Evolutionary conservation across 1,140 invertebrate genomes (phyloP).

Genomic region (Adoxophyes honmai): DNA sequence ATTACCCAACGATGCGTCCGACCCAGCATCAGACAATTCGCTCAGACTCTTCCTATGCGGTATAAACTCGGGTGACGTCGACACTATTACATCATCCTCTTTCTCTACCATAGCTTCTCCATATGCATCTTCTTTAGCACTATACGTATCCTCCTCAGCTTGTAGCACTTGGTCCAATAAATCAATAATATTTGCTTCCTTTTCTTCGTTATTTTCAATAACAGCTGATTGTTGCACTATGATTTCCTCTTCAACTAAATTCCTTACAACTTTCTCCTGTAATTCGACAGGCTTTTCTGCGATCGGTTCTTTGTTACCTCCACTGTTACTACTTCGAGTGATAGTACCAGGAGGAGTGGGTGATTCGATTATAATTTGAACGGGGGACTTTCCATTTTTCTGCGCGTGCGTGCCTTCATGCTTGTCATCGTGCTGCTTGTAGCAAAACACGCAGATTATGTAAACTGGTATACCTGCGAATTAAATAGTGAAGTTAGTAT

Average conservation of each 20-base stretch:
- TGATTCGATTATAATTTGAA: constrained; percentile 58
- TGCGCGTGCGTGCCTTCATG: constrained; percentile 28
- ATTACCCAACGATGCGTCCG: constrained; percentile 64
- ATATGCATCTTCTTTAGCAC: constrained; percentile 34
- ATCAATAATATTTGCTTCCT: constrained; percentile 70
- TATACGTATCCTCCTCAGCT: constrained; percentile 52
- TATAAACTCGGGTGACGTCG: constrained; percentile 22
- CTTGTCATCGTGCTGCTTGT: constrained; percentile 32
- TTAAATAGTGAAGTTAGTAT: too few relatives aligned
- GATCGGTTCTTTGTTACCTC: constrained; percentile 31
- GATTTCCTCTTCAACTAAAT: constrained; percentile 44
- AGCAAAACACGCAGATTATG: constrained; percentile 48
- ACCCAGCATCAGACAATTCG: constrained; percentile 65
- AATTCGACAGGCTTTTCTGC: constrained; percentile 24
- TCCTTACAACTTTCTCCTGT: constrained; percentile 29
- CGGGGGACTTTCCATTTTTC: constrained; percentile 49
- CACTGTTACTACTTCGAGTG: constrained; percentile 35
- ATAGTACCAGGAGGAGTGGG: constrained; percentile 61
- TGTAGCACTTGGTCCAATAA: constrained; percentile 66
- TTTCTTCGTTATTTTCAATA: constrained; percentile 61
- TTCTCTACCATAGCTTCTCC: constrained; percentile 52
- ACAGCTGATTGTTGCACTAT: constrained; percentile 49
- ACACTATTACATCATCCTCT: constrained; percentile 29
- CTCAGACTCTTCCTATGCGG: constrained; percentile 58
- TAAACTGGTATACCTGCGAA: constrained; percentile 63